Conservation (phyloP, 2,113 vertebrate genomes). For the Gila orcuttii region DNA sequence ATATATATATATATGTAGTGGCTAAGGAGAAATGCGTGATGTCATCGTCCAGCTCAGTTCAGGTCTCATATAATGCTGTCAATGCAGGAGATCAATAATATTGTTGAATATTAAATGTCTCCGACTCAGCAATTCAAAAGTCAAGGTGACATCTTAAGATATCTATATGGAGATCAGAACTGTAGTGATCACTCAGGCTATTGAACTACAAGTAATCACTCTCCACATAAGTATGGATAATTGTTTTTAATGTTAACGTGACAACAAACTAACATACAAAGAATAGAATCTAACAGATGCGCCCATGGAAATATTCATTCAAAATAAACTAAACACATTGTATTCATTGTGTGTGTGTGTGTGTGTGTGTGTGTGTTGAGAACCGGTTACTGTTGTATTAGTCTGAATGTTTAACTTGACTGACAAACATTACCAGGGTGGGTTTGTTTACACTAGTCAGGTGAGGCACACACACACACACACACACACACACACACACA, state of each 20-base stretch:
- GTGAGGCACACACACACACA: neutral
- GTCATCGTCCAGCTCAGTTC: too few species aligned
- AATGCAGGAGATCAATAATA: too few species aligned
- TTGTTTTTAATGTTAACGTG: neutral
- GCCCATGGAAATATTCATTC: neutral
- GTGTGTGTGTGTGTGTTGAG: neutral
- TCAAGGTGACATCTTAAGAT: neutral
- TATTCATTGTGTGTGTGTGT: neutral
- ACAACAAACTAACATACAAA: neutral
- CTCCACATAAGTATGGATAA: neutral
- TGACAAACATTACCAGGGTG: constrained; percentile 26
- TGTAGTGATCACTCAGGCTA: neutral
- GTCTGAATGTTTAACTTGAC: constrained; percentile 30
- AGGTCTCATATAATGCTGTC: too few species aligned
- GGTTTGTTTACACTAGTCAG: constrained; percentile 41
- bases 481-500: neutral
- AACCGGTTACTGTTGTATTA: neutral
- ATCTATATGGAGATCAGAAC: neutral
- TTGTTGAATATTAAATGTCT: too few species aligned
- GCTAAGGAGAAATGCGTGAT: too few species aligned
- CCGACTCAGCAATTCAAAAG: too few species aligned
- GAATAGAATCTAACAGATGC: neutral
- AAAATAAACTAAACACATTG: neutral
- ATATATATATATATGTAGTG: too few species aligned
- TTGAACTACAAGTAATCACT: neutral